Evolutionary conservation across 2,797 vertebrate species (phyloP), one percentile per base, ranked within the genome.

Genomic region (Rhabdophis nuchalis): DNA sequence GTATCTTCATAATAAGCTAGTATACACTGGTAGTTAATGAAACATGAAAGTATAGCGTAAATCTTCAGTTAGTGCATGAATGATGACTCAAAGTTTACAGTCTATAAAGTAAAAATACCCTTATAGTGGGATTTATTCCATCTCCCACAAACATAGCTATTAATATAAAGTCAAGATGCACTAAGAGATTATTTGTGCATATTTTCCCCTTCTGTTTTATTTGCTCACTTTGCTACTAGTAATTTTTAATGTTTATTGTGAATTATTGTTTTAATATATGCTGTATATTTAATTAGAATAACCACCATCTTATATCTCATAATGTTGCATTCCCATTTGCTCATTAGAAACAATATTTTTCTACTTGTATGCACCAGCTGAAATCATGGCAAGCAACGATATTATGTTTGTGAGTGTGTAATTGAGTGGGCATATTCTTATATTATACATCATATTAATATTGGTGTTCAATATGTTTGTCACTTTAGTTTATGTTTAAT

Each of bases 191-290:
- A 94, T 94, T 95, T 88, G 94, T 94, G 91, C 90, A 94, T 94
- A 95, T 91, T 88, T 52, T 93, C 94, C 93, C 94, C 94, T 93
- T 91, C 94, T 95, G 96, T 4, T 96, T 96, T 94, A 94, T 94
- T 95, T 94, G 93, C 64, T 64, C 18, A 50, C 72, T 95, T 95
- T 95, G 87, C 77, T 94, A 41, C 95, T 91, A 95, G 9, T 85
- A 92, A 86, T 95, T 95, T 92, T 92, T 95, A 94, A 95, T 57
- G 91, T 94, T 96, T 96, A 94, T 96, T 95, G 94, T 94, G 93
- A 96, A 64, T 92, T 96, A 96, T 93, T 29, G 0, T 72, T 95
- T 96, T 96, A 96, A 96, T 96, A 96, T 95, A 77, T 93, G 58
- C 85, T 64, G 25, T 93, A 87, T 94, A 91, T 87, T 95, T 96